Conservation (phyloP, 2,113 vertebrate species). For the Zapus hudsonius region DNA sequence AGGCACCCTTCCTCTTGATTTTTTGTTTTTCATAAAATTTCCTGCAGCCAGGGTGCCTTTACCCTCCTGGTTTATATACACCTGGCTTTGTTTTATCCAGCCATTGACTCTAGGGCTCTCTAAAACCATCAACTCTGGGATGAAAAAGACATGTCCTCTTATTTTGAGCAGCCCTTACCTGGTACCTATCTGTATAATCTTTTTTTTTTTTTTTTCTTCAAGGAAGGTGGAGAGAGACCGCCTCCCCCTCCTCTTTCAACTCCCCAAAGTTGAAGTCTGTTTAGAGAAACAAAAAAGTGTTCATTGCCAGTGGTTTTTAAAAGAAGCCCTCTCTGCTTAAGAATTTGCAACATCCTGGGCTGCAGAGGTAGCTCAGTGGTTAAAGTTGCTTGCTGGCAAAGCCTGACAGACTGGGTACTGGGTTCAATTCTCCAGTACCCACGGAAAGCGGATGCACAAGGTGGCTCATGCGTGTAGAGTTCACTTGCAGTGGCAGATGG, state of each 20-base stretch:
- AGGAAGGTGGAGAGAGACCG: background rate
- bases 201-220: too few relatives aligned
- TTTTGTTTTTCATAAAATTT: background rate
- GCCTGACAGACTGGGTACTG: too few relatives aligned
- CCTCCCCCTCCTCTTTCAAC: too few relatives aligned
- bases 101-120: background rate
- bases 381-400: too few relatives aligned
- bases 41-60: background rate
- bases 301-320: constrained; percentile 1
- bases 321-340: background rate
- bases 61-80: background rate
- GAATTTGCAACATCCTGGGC: background rate
- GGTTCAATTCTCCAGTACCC: too few relatives aligned
- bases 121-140: background rate
- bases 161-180: background rate
- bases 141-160: background rate
- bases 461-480: too few relatives aligned
- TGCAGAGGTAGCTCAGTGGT: too few relatives aligned
- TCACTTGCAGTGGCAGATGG: too few relatives aligned
- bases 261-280: background rate
- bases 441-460: too few relatives aligned
- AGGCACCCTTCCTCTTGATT: background rate
- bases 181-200: background rate
- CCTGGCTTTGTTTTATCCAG: background rate
- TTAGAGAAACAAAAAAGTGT: background rate